Conservation (phyloP, 2,797 vertebrate genomes). For the Lateolabrax maculatus region DNA sequence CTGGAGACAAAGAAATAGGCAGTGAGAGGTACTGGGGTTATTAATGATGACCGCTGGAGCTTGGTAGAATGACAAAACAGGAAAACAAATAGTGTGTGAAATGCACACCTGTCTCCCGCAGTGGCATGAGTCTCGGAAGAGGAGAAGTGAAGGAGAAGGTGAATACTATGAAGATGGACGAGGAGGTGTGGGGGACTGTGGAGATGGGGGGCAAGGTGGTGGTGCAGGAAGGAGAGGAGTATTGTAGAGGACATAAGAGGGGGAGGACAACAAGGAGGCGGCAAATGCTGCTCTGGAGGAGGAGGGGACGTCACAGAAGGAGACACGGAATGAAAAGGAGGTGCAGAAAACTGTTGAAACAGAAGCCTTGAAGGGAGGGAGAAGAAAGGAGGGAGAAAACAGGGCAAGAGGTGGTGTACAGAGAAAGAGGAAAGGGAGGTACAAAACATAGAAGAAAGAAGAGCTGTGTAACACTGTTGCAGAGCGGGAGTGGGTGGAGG, state of each 20-base stretch:
- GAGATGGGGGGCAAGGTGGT: constrained; percentile 8
- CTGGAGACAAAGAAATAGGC: constrained; percentile 63
- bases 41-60: constrained; percentile 76
- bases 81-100: constrained; percentile 78
- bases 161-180: constrained; percentile 59
- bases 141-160: constrained; percentile 51
- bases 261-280: constrained; percentile 4
- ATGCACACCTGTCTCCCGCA: constrained; percentile 71
- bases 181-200: constrained; percentile 18
- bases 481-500: constrained; percentile 71
- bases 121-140: constrained; percentile 46
- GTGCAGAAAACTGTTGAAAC: constrained; percentile 18
- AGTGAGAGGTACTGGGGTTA: constrained; percentile 65
- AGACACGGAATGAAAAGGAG: constrained; percentile 3
- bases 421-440: constrained; percentile 36
- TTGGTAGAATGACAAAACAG: constrained; percentile 74
- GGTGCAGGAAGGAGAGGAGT: not conserved
- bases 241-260: constrained; percentile 25
- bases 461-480: constrained; percentile 46
- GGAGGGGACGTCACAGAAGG: not conserved
- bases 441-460: constrained; percentile 48
- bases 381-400: constrained; percentile 32
- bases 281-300: not conserved
- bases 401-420: constrained; percentile 8
- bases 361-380: constrained; percentile 41